Conservation (phyloP, 2,888 invertebrate species). For the Agonopterix alstromeriana region DNA sequence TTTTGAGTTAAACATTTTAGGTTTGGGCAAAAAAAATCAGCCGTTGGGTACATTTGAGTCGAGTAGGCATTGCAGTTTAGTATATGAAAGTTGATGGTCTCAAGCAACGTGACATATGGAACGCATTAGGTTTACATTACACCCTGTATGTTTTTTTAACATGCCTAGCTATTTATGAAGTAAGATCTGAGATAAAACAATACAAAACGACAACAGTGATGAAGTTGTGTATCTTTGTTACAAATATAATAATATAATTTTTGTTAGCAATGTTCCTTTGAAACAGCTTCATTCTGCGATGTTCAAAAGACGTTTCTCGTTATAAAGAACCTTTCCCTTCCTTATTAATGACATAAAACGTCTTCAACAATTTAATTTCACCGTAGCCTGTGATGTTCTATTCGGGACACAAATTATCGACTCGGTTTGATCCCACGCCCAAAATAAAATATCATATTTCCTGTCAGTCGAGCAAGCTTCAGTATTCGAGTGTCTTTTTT, state of each 20-base stretch:
- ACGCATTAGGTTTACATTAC: no score
- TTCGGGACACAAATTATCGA: conserved; percentile 72
- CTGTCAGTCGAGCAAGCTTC: conserved; percentile 69
- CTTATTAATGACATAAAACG: conserved; percentile 55
- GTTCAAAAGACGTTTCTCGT: conserved; percentile 31
- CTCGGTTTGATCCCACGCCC: conserved; percentile 74
- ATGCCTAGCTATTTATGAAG: no score
- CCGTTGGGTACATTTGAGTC: no score
- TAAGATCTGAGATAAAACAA: no score
- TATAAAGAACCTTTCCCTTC: conserved; percentile 40
- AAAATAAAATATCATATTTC: conserved; percentile 78
- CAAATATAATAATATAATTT: conserved; percentile 3
- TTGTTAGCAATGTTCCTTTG: conserved; percentile 24
- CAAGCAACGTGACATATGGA: no score
- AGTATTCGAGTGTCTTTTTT: conserved; percentile 65
- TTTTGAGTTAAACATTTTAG: no score
- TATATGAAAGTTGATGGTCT: no score
- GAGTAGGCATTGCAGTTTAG: no score
- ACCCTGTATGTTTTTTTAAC: no score
- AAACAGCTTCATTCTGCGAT: conserved; percentile 24
- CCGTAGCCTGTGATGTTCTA: conserved; percentile 60
- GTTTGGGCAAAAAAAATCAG: no score
- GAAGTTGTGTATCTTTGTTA: not conserved
- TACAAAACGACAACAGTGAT: no score
- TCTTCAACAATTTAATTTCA: conserved; percentile 63